Evolutionary conservation across 2,888 invertebrate species (phyloP).

Genomic region (Cephus spinipes): DNA sequence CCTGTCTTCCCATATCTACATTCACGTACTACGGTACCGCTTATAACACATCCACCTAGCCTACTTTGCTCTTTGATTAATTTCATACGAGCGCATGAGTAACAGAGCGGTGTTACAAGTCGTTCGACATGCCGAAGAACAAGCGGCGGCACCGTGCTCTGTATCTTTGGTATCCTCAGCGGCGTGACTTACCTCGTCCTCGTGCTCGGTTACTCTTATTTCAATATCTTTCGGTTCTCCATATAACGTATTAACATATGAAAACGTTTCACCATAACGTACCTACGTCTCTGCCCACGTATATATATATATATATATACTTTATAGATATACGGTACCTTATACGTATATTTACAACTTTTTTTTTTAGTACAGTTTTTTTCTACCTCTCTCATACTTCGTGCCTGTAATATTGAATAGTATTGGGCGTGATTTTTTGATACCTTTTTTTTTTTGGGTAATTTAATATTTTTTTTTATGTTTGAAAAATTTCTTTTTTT

Average conservation of each 20-base stretch:
- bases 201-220: not conserved
- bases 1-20: not conserved
- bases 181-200: conserved; percentile 32
- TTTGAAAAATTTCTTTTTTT: not conserved
- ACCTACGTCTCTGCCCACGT: conserved; percentile 19
- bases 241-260: conserved; percentile 33
- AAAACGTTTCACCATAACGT: conserved; percentile 18
- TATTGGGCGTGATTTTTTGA: not conserved
- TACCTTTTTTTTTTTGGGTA: not conserved
- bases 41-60: not conserved
- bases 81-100: conserved; percentile 42
- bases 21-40: not conserved
- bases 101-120: conserved; percentile 51
- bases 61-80: conserved; percentile 48
- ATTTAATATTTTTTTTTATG: not conserved
- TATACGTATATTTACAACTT: not conserved
- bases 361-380: not conserved
- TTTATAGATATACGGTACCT: not conserved
- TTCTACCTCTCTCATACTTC: not conserved
- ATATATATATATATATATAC: not conserved
- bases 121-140: conserved; percentile 53
- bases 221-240: not conserved
- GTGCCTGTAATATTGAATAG: not conserved
- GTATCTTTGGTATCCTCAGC: conserved; percentile 24
- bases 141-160: conserved; percentile 29